Percentiles rank a stretch among this genome's conserved stretches.
These are phyloP conservation scores for Salmo trutta DNA, from an alignment of 2,797 vertebrate species.

Conservation along the genomic window DNA sequence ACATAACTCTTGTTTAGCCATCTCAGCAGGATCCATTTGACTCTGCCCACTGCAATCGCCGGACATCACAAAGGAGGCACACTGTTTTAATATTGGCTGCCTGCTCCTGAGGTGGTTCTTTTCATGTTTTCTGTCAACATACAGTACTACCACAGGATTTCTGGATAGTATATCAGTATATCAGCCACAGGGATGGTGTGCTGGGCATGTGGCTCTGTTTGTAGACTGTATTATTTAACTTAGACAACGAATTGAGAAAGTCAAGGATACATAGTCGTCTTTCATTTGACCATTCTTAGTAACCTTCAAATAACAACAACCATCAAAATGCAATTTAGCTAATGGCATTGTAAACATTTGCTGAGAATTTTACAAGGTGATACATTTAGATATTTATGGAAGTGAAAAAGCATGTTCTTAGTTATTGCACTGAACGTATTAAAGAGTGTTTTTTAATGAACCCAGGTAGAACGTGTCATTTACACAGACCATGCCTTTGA, in stretches of 20 bases:
- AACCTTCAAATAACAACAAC: background rate
- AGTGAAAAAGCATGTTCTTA: background rate
- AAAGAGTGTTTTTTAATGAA: conserved; percentile 39
- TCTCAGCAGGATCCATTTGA: conserved; percentile 37
- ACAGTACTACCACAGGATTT: conserved; percentile 9
- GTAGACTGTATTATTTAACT: background rate
- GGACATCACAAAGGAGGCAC: conserved; percentile 24
- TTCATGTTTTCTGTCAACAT: conserved; percentile 21
- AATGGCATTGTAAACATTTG: background rate
- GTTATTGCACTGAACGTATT: background rate
- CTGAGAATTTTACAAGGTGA: conserved; percentile 13
- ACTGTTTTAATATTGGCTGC: conserved; percentile 41
- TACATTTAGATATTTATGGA: conserved; percentile 12
- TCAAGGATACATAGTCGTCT: background rate
- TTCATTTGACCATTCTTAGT: background rate
- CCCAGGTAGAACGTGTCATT: conserved; percentile 31
- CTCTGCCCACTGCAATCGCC: background rate
- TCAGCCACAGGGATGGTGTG: conserved; percentile 2
- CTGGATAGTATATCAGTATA: conserved; percentile 7
- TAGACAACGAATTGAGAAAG: too few relatives aligned
- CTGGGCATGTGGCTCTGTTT: background rate
- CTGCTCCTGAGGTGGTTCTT: conserved; percentile 26
- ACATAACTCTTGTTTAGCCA: conserved; percentile 36
- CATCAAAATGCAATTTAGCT: background rate
- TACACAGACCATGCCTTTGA: conserved; percentile 51